Evolutionary conservation across 2,113 vertebrate genomes (phyloP), one percentile per base, ranked within the genome.

Genomic region (Trinectes maculatus): DNA sequence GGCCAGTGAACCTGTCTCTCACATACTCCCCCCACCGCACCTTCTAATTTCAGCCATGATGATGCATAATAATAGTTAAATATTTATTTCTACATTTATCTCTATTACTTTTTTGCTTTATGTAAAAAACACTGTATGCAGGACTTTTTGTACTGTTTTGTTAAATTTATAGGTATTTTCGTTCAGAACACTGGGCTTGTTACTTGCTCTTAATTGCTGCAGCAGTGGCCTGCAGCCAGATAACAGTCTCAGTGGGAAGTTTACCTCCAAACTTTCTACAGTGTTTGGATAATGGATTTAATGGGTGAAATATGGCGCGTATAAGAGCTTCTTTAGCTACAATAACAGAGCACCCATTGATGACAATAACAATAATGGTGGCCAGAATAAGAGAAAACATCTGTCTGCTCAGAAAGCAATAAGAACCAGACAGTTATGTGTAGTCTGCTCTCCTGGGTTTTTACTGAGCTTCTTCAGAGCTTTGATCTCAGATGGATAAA

Each of bases 401-500:
- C 46, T 57, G 37, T 61, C 64, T 12, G 36, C 37, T 49, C n/a
- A 48, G 44, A 61, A 53, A 66, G 69, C 58, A 33, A 47, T 21
- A 26, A n/a, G 15, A 22, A n/a, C n/a, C n/a, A n/a, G n/a, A n/a
- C n/a, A n/a, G n/a, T n/a, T n/a, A n/a, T n/a, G n/a, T n/a, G n/a
- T n/a, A n/a, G n/a, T n/a, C n/a, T n/a, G n/a, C n/a, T n/a, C n/a
- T n/a, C n/a, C n/a, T n/a, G n/a, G n/a, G n/a, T n/a, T n/a, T n/a
- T n/a, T n/a, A n/a, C n/a, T n/a, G n/a, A n/a, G 47, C 37, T 56
- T 56, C 60, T 62, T 73, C 24, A 1, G 1, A 22, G 47, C 66
- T 83, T 81, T 83, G 58, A 89, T 89, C 56, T 66, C 4, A 6
- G 65, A 61, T 10, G 21, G 71, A 80, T 82, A 60, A 79, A 79